phyloP scores from a whole-genome alignment of 2,888 invertebrate genomes.

The Parochlus steinenii region DNA sequence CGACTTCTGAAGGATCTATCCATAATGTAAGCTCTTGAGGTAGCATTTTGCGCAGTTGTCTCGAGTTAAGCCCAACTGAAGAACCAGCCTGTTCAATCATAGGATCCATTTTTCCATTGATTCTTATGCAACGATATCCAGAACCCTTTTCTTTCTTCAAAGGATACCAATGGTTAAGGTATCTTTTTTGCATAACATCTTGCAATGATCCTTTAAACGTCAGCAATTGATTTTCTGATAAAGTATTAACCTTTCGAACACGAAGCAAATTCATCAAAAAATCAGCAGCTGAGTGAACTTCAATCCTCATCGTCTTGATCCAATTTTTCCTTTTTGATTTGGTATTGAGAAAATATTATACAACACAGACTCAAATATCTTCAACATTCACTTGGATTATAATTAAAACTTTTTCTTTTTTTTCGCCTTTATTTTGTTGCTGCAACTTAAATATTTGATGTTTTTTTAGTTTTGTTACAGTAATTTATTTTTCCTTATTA shows the following conservation, averaged over 20 bases:
- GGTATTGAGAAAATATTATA: no score
- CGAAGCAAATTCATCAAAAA: constrained; percentile 34
- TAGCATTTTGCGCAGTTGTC: constrained; percentile 35
- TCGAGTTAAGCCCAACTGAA: constrained; percentile 42
- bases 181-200: constrained; percentile 32
- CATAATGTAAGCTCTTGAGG: constrained; percentile 58
- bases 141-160: constrained; percentile 38
- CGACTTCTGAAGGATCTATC: constrained; percentile 59
- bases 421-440: no score
- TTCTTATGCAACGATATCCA: constrained; percentile 52
- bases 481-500: no score
- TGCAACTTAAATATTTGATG: no score
- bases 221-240: constrained; percentile 24
- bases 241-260: constrained; percentile 19
- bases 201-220: constrained; percentile 31
- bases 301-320: no score
- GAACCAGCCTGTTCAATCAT: constrained; percentile 46
- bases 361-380: no score
- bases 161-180: constrained; percentile 57
- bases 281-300: no score
- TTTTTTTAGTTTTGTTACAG: no score
- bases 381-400: no score
- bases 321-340: no score
- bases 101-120: constrained; percentile 54
- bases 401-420: no score